Conservation (phyloP, 2,888 invertebrate genomes). For the Celastrina argiolus region DNA sequence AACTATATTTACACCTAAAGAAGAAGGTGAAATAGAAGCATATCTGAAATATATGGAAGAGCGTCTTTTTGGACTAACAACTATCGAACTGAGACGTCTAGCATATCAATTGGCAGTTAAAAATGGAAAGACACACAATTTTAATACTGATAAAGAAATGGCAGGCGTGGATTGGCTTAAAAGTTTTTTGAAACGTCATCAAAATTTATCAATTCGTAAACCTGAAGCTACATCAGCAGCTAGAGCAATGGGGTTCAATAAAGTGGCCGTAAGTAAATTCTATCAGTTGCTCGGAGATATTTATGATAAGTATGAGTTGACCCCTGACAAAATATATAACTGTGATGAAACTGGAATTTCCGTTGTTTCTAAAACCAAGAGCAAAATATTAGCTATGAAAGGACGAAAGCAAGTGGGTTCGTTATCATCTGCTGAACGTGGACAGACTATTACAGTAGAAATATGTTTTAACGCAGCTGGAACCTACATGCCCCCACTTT, state of each 20-base stretch:
- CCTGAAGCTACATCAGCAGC: slow-evolving; percentile 35
- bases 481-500: slow-evolving; percentile 38
- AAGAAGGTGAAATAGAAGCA: slow-evolving; percentile 34
- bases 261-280: slow-evolving; percentile 35
- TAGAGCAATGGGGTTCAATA: slow-evolving; percentile 44
- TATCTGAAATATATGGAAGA: slow-evolving; percentile 36
- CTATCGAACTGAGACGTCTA: slow-evolving; percentile 30
- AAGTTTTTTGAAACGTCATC: slow-evolving; percentile 32
- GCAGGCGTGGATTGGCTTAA: slow-evolving; percentile 33
- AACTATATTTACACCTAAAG: slow-evolving; percentile 28
- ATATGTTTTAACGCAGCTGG: slow-evolving; percentile 39
- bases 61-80: slow-evolving; percentile 34
- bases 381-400: slow-evolving; percentile 36
- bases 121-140: slow-evolving; percentile 33
- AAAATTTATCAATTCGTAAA: slow-evolving; percentile 31
- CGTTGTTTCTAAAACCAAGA: slow-evolving; percentile 35
- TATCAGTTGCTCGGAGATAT: slow-evolving; percentile 31
- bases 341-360: slow-evolving; percentile 42
- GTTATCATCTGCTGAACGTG: slow-evolving; percentile 38
- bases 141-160: slow-evolving; percentile 31
- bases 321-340: slow-evolving; percentile 40
- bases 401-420: slow-evolving; percentile 39
- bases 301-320: slow-evolving; percentile 35
- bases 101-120: slow-evolving; percentile 34
- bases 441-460: slow-evolving; percentile 35